Conservation (phyloP, 2,888 invertebrate species). For the Zaprionus bogoriensis region DNA sequence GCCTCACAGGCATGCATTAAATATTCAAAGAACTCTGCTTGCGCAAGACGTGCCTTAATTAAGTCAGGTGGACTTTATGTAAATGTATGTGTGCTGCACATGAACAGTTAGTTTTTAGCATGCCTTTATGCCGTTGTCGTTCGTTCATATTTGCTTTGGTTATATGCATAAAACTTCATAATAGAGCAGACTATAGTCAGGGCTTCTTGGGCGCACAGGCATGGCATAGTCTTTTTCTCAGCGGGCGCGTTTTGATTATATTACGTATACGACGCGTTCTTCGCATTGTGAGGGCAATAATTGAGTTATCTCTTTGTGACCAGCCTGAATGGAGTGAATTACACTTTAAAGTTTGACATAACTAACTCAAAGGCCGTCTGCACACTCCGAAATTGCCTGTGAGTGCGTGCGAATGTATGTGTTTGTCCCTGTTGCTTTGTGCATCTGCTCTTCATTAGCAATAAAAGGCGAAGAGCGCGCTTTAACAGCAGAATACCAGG, state of each 20-base stretch:
- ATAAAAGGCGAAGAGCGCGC: constrained; percentile 32
- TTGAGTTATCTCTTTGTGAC: constrained; percentile 30
- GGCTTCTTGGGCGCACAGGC: neutral
- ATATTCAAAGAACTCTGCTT: neutral
- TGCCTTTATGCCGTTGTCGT: neutral
- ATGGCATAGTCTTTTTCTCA: constrained; percentile 17
- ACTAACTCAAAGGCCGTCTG: constrained; percentile 25
- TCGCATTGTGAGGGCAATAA: constrained; percentile 23
- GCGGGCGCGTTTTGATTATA: constrained; percentile 21
- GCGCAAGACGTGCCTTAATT: neutral
- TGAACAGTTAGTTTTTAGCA: neutral
- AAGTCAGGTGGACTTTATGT: neutral
- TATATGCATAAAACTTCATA: constrained; percentile 21
- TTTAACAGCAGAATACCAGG: constrained; percentile 4
- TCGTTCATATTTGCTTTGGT: neutral
- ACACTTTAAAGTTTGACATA: constrained; percentile 21
- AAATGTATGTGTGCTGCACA: neutral
- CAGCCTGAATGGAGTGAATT: constrained; percentile 1
- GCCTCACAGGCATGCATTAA: neutral
- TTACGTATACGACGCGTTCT: constrained; percentile 41
- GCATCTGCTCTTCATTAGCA: constrained; percentile 57
- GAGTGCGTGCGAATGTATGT: neutral
- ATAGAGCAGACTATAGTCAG: constrained; percentile 1
- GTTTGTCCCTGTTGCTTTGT: constrained; percentile 10
- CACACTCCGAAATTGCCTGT: neutral